Evolutionary conservation across 2,888 invertebrate species (phyloP).

Genomic region (Folsomia candida): DNA sequence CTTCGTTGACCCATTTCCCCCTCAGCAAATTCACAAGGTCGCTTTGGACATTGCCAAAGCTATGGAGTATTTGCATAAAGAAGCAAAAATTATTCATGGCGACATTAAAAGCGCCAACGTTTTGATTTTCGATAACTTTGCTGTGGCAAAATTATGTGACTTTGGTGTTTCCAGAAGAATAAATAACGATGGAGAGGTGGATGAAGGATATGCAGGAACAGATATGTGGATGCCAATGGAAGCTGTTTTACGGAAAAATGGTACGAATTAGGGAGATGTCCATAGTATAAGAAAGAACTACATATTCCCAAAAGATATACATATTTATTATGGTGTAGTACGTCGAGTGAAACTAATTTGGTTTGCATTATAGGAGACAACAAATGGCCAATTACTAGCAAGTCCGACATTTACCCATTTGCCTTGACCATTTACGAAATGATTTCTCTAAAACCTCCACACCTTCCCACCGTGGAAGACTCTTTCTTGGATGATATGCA

Average conservation of each 20-base stretch:
- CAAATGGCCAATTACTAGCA: conserved; percentile 62
- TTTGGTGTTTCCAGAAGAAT: conserved; percentile 77
- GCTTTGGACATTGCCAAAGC: conserved; percentile 67
- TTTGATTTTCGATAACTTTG: conserved; percentile 68
- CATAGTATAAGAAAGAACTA: too few relatives aligned
- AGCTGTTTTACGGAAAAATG: conserved; percentile 56
- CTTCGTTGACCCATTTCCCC: conserved; percentile 61
- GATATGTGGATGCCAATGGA: conserved; percentile 78
- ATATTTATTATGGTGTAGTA: too few relatives aligned
- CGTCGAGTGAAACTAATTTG: too few relatives aligned
- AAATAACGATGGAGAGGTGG: conserved; percentile 63
- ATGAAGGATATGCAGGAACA: conserved; percentile 69
- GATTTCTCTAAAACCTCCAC: conserved; percentile 70
- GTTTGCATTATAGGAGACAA: conserved; percentile 20
- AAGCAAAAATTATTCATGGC: conserved; percentile 70
- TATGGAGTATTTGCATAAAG: conserved; percentile 73
- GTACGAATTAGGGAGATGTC: conserved; percentile 11
- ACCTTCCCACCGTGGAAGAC: conserved; percentile 55
- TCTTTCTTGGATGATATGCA: conserved; percentile 1
- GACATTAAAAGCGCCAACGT: conserved; percentile 83
- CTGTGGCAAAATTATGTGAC: conserved; percentile 75
- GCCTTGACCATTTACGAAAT: conserved; percentile 80
- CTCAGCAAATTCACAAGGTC: conserved; percentile 65
- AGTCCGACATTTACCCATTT: conserved; percentile 76
- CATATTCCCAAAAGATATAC: too few relatives aligned